Evolutionary conservation across 2,797 vertebrate genomes (phyloP).

Genomic region (Podargus strigoides): DNA sequence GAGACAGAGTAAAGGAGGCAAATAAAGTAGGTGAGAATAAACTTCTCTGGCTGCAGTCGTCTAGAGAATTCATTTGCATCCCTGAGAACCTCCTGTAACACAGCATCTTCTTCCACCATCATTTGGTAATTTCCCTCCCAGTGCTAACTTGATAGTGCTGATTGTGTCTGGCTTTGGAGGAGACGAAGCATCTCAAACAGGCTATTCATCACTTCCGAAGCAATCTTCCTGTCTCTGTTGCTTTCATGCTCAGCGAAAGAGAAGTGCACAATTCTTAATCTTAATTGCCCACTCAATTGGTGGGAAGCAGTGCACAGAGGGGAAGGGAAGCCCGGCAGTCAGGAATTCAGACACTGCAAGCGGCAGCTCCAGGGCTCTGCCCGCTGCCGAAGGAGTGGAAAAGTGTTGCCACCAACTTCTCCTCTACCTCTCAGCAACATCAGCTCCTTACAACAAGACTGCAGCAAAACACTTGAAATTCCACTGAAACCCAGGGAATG

Average conservation of each 20-base stretch:
- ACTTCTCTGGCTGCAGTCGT: not conserved
- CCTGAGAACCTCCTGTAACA: not conserved
- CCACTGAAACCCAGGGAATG: not conserved
- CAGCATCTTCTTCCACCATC: not conserved
- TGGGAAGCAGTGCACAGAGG: not conserved
- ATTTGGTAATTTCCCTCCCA: not conserved
- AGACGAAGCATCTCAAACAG: not conserved
- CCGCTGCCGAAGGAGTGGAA: fast-evolving
- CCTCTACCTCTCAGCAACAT: not conserved
- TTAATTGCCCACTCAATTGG: fast-evolving
- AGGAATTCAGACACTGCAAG: not conserved
- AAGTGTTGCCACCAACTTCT: not conserved
- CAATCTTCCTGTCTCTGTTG: not conserved
- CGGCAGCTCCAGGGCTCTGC: not conserved
- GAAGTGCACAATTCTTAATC: not conserved
- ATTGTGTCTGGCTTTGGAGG: not conserved
- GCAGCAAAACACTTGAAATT: not conserved
- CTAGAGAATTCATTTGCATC: not conserved
- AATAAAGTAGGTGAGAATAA: slow-evolving; percentile 31
- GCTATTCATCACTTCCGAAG: not conserved
- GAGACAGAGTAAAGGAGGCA: not conserved
- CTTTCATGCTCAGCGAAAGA: not conserved
- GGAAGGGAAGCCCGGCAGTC: not conserved
- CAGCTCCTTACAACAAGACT: fast-evolving
- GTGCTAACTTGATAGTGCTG: not conserved